Evolutionary conservation across 2,113 vertebrate species (phyloP).

Genomic region (Perca schrenkii): DNA sequence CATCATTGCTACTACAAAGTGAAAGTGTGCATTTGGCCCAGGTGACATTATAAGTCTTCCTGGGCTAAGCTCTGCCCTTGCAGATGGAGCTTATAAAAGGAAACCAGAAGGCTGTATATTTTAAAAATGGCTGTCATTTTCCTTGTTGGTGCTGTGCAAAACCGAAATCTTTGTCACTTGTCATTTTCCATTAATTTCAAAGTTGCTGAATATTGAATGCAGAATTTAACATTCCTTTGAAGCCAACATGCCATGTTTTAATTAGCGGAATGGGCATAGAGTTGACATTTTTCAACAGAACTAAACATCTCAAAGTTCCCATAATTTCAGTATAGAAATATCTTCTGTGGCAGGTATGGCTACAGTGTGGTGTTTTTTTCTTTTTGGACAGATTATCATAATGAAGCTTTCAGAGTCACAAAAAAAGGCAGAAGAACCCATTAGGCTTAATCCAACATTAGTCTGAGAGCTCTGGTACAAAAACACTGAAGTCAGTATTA

Average conservation of each 20-base stretch:
- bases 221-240: slow-evolving; percentile 24
- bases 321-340: slow-evolving; percentile 16
- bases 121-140: slow-evolving; percentile 35
- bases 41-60: slow-evolving; percentile 49
- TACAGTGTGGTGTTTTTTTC: slow-evolving; percentile 20
- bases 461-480: slow-evolving; percentile 33
- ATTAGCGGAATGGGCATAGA: not conserved
- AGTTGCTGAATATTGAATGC: slow-evolving; percentile 3
- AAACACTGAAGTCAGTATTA: slow-evolving; percentile 55
- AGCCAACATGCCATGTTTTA: slow-evolving; percentile 23
- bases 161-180: slow-evolving; percentile 24
- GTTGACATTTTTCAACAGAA: slow-evolving; percentile 4
- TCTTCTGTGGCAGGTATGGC: slow-evolving; percentile 14
- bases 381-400: slow-evolving; percentile 9
- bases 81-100: slow-evolving; percentile 52
- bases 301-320: slow-evolving; percentile 12
- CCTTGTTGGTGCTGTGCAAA: slow-evolving; percentile 1
- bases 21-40: slow-evolving; percentile 36
- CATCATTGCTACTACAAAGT: slow-evolving; percentile 30
- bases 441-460: slow-evolving; percentile 53
- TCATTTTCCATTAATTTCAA: slow-evolving; percentile 33
- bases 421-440: slow-evolving; percentile 41
- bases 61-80: slow-evolving; percentile 55
- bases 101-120: slow-evolving; percentile 24
- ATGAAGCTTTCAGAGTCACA: slow-evolving; percentile 35